These are phyloP conservation scores for Orius insidiosus DNA, from an alignment of 1,140 invertebrate genomes.

Conservation along the genomic window DNA sequence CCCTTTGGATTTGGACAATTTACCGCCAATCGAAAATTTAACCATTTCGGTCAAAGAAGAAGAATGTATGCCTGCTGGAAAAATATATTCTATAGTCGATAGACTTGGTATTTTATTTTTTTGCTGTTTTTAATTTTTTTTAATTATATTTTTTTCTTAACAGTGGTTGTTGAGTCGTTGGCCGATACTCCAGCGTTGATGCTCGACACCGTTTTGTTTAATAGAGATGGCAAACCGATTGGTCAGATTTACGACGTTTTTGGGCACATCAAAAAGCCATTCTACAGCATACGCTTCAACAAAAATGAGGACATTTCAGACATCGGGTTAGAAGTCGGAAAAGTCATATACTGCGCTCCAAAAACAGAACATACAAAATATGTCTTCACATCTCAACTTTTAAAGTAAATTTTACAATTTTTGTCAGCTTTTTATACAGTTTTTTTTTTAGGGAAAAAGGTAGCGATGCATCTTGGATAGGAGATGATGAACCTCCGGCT, in stretches of 20 bases:
- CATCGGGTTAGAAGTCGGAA: slow-evolving; percentile 40
- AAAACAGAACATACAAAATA: slow-evolving; percentile 50
- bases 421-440: not conserved
- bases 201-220: slow-evolving; percentile 67
- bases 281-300: slow-evolving; percentile 66
- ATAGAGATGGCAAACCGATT: slow-evolving; percentile 50
- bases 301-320: slow-evolving; percentile 48
- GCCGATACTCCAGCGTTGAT: slow-evolving; percentile 55
- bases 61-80: slow-evolving; percentile 54
- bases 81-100: slow-evolving; percentile 51
- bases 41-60: slow-evolving; percentile 58
- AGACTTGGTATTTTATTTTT: slow-evolving; percentile 40
- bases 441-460: slow-evolving; percentile 44
- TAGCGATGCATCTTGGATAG: slow-evolving; percentile 66
- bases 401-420: slow-evolving; percentile 33
- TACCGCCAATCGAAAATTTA: slow-evolving; percentile 70
- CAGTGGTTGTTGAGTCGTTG: slow-evolving; percentile 52
- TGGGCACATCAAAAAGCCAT: slow-evolving; percentile 56
- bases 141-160: slow-evolving; percentile 21
- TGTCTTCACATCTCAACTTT: slow-evolving; percentile 52
- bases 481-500: slow-evolving; percentile 62
- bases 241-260: slow-evolving; percentile 82
- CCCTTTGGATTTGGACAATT: slow-evolving; percentile 28
- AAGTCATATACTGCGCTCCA: slow-evolving; percentile 64
- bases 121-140: slow-evolving; percentile 7